These are phyloP conservation scores for Psittacula derbiana DNA, from an alignment of 2,797 vertebrate genomes.

Conservation along the genomic window DNA sequence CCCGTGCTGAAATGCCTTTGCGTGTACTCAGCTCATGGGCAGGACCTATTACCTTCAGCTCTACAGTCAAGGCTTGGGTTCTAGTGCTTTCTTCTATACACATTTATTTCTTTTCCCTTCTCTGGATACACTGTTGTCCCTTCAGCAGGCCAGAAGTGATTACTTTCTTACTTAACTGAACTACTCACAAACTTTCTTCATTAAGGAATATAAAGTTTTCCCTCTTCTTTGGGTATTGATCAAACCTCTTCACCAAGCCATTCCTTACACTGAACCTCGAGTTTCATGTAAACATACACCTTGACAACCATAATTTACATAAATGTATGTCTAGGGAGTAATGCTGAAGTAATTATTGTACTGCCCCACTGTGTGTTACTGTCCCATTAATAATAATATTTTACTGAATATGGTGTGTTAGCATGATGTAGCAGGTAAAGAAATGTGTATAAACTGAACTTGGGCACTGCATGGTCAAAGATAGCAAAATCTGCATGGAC, in stretches of 20 bases:
- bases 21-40: fast-evolving
- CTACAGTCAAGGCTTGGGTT: neutral
- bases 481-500: neutral
- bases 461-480: neutral
- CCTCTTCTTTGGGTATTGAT: neutral
- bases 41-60: neutral
- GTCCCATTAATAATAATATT: neutral
- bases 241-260: neutral
- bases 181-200: neutral
- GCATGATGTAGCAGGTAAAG: neutral
- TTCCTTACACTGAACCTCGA: neutral
- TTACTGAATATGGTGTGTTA: neutral
- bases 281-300: neutral
- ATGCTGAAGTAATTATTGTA: neutral
- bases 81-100: neutral
- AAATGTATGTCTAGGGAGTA: neutral
- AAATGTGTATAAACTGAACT: neutral
- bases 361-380: neutral
- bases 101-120: neutral
- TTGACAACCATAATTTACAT: neutral
- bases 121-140: neutral
- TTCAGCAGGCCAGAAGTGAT: neutral
- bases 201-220: neutral
- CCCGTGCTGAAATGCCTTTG: neutral
- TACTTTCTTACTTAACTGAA: neutral